Conservation (phyloP, 1,140 invertebrate genomes). For the Drosophila tristis region DNA sequence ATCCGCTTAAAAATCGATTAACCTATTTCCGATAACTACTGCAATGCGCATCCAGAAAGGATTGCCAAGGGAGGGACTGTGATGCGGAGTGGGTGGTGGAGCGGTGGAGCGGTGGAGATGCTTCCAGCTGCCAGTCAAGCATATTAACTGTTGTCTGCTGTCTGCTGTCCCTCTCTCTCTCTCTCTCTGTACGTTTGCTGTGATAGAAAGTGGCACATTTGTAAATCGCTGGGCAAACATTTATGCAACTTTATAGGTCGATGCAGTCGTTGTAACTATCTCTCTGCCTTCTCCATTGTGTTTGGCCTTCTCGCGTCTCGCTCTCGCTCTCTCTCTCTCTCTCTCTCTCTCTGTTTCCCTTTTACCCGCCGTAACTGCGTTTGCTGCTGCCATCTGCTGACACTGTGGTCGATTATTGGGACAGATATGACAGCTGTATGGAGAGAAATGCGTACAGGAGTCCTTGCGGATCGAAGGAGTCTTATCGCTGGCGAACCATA, state of each 20-base stretch:
- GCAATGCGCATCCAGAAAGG: constrained; percentile 76
- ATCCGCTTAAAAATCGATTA: constrained; percentile 84
- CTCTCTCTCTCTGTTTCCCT: neutral
- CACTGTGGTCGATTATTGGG: constrained; percentile 71
- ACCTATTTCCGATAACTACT: constrained; percentile 83
- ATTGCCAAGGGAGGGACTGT: neutral
- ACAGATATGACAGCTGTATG: constrained; percentile 59
- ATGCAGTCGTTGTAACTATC: constrained; percentile 15
- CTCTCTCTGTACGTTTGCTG: constrained; percentile 48
- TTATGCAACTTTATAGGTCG: constrained; percentile 47
- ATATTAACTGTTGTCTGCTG: constrained; percentile 64
- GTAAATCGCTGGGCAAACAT: constrained; percentile 65
- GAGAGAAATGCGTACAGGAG: neutral
- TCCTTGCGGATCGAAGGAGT: neutral
- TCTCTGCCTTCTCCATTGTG: constrained; percentile 16
- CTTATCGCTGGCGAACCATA: neutral
- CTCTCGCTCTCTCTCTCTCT: constrained; percentile 11
- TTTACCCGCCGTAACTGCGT: neutral
- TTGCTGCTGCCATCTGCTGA: constrained; percentile 53
- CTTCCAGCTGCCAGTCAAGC: constrained; percentile 66
- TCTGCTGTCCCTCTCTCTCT: constrained; percentile 14
- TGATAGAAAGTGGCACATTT: constrained; percentile 79
- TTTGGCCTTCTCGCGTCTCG: constrained; percentile 31
- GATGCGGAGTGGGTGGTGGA: too few species aligned
- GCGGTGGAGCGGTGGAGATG: neutral